Conservation (phyloP, 2,888 invertebrate species). For the Catotricha subobsoleta region DNA sequence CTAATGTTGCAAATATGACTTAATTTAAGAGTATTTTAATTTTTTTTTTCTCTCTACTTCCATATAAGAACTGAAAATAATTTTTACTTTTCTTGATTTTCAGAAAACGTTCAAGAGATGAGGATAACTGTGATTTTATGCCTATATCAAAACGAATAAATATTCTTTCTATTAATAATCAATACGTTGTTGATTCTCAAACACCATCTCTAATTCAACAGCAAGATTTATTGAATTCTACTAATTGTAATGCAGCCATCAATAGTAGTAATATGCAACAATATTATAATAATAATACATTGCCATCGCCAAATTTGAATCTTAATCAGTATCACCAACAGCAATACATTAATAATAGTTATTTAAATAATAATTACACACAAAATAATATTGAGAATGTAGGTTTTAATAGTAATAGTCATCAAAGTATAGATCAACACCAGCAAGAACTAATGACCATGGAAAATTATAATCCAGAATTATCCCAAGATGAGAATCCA, state of each 20-base stretch:
- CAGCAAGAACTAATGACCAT: no score
- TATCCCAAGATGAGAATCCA: slow-evolving; percentile 59
- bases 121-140: slow-evolving; percentile 64
- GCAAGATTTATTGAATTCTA: no score
- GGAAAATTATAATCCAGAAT: slow-evolving; percentile 52
- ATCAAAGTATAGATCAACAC: no score
- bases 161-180: slow-evolving; percentile 61
- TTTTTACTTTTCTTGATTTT: slow-evolving; percentile 18
- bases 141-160: slow-evolving; percentile 81
- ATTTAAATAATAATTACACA: not conserved
- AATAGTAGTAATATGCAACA: no score
- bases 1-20: no score
- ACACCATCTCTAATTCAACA: slow-evolving; percentile 1
- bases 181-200: not conserved
- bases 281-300: slow-evolving; percentile 10
- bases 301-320: slow-evolving; percentile 14
- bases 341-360: slow-evolving; percentile 6
- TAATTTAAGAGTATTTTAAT: no score
- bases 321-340: slow-evolving; percentile 8
- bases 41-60: not conserved
- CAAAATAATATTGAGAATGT: no score
- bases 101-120: slow-evolving; percentile 62
- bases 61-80: not conserved
- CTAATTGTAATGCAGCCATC: no score
- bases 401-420: no score